Conservation (phyloP, 2,113 vertebrate genomes). For the Poecile atricapillus region DNA sequence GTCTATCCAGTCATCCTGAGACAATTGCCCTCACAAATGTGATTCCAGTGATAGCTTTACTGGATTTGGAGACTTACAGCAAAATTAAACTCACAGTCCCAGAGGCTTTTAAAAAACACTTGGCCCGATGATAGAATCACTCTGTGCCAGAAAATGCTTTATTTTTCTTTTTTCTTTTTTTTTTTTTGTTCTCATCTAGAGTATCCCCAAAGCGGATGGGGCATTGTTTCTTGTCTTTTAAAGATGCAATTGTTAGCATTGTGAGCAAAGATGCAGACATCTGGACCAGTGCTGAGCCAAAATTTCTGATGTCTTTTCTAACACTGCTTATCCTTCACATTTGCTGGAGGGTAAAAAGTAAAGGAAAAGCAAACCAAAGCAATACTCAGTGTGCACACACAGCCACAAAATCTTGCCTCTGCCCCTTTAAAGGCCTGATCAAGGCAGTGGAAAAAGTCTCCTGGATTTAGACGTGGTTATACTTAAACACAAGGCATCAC, state of each 20-base stretch:
- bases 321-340: not conserved
- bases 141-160: not conserved
- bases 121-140: not conserved
- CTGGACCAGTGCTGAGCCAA: conserved; percentile 7
- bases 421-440: not conserved
- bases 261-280: not conserved
- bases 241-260: not conserved
- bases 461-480: not conserved
- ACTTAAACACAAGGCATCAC: not conserved
- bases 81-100: conserved; percentile 16
- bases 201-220: not conserved
- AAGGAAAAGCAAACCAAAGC: not conserved
- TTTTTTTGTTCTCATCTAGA: not conserved
- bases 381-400: fast-evolving
- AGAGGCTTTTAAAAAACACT: conserved; percentile 11
- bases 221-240: not conserved
- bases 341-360: not conserved
- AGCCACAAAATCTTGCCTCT: fast-evolving
- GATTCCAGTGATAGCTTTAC: not conserved
- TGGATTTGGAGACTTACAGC: not conserved
- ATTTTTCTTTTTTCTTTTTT: not conserved
- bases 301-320: not conserved
- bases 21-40: conserved; percentile 4
- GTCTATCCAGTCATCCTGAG: not conserved
- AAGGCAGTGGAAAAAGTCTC: not conserved